Evolutionary conservation across 2,888 invertebrate genomes (phyloP).

Genomic region (Lissocephala sabroskyi): DNA sequence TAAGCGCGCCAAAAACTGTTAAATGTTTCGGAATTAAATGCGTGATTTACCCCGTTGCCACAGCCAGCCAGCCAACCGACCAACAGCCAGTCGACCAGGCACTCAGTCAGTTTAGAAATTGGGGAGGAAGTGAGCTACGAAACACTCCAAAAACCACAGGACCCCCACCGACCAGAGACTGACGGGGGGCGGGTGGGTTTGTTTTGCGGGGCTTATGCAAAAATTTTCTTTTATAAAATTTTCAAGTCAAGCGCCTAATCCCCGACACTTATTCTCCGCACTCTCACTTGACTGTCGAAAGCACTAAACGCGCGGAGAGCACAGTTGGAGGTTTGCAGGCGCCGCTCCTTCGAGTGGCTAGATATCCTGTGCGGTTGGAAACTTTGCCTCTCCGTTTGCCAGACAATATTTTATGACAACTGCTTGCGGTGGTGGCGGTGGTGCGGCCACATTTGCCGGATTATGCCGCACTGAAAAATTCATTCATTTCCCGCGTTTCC

Average conservation of each 20-base stretch:
- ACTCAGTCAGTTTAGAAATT: no score
- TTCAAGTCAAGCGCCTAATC: slow-evolving; percentile 64
- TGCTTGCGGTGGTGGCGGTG: slow-evolving; percentile 13
- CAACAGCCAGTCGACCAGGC: not conserved
- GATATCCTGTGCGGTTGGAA: not conserved
- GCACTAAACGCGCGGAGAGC: slow-evolving; percentile 35
- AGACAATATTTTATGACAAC: slow-evolving; percentile 65
- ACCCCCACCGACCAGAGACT: not conserved
- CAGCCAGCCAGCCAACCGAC: slow-evolving; percentile 3
- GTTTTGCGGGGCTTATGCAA: slow-evolving; percentile 62
- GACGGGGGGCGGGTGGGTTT: slow-evolving; percentile 7
- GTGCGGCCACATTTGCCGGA: slow-evolving; percentile 46
- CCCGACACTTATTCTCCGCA: slow-evolving; percentile 66
- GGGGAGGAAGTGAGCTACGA: slow-evolving; percentile 6
- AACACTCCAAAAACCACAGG: not conserved
- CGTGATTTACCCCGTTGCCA: slow-evolving; percentile 61
- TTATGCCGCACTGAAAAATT: slow-evolving; percentile 62
- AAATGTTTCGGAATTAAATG: slow-evolving; percentile 70
- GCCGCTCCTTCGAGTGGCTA: no score
- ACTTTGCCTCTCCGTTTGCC: slow-evolving; percentile 47
- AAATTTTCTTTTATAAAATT: slow-evolving; percentile 64
- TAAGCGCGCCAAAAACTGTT: slow-evolving; percentile 61
- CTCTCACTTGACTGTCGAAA: slow-evolving; percentile 61
- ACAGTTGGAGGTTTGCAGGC: not conserved
- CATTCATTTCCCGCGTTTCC: slow-evolving; percentile 59